Evolutionary conservation across 2,113 vertebrate genomes (phyloP).

Genomic region (Verasper variegatus): DNA sequence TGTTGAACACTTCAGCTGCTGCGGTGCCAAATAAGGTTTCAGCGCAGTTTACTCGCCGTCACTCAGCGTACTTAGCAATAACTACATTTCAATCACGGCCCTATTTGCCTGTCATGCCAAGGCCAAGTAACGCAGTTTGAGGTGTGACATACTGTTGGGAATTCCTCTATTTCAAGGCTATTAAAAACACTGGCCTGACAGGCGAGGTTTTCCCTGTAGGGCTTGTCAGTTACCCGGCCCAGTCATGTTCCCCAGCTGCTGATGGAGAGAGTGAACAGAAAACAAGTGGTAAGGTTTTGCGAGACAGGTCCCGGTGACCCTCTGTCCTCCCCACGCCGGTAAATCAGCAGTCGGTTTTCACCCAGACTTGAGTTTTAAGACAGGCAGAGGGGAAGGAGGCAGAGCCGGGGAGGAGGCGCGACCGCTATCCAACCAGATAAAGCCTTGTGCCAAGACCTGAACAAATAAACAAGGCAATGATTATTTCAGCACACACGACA

Average conservation of each 20-base stretch:
- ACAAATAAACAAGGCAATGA: slow-evolving; percentile 79
- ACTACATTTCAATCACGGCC: slow-evolving; percentile 56
- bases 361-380: slow-evolving; percentile 6
- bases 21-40: slow-evolving; percentile 34
- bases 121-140: slow-evolving; percentile 44
- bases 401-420: slow-evolving; percentile 13
- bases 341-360: slow-evolving; percentile 49
- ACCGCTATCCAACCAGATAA: slow-evolving; percentile 57
- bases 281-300: slow-evolving; percentile 43
- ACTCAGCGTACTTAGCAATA: slow-evolving; percentile 18
- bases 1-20: slow-evolving; percentile 31
- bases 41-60: slow-evolving; percentile 51
- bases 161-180: slow-evolving; percentile 40
- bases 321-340: slow-evolving; percentile 42
- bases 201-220: slow-evolving; percentile 45
- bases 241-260: slow-evolving; percentile 54
- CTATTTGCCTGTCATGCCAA: slow-evolving; percentile 55
- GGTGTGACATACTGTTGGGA: slow-evolving; percentile 27
- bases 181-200: slow-evolving; percentile 59
- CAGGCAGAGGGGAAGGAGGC: slow-evolving; percentile 10
- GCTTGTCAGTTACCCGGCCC: slow-evolving; percentile 48
- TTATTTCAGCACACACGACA: slow-evolving; percentile 74
- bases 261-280: slow-evolving; percentile 44
- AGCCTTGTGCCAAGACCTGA: slow-evolving; percentile 60
- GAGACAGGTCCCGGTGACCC: slow-evolving; percentile 51